Percentiles rank a stretch among this genome's conserved stretches.
Conservation (phyloP, 1,140 invertebrate species). For the Liolophura sinensis region DNA sequence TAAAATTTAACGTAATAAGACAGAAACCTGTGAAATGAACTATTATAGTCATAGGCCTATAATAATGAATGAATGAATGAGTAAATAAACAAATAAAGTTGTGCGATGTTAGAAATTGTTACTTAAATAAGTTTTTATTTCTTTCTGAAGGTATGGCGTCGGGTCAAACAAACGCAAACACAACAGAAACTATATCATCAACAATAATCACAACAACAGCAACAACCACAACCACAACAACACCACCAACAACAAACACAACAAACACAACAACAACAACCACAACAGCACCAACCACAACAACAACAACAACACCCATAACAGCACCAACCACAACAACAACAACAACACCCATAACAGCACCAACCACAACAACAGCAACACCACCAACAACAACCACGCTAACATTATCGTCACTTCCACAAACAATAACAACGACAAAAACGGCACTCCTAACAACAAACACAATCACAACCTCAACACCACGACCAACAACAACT, state of each 20-base stretch:
- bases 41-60: no score
- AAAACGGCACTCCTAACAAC: conserved; percentile 2
- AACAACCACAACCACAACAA: neutral
- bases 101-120: no score
- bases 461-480: conserved; percentile 1
- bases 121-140: no score
- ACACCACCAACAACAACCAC: conserved; percentile 2
- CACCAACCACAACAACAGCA: conserved; percentile 1
- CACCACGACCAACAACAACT: conserved; percentile 4
- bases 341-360: conserved; percentile 8
- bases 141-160: no score
- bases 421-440: neutral
- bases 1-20: no score
- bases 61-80: no score
- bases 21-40: no score
- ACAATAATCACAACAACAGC: neutral
- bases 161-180: no score
- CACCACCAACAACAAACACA: no score
- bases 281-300: neutral
- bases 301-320: conserved; percentile 6
- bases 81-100: no score
- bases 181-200: no score
- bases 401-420: neutral
- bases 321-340: conserved; percentile 9
- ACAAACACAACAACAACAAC: neutral